Evolutionary conservation across 2,113 vertebrate genomes (phyloP), one percentile per base, ranked within the genome.

Genomic region (Uria aalge): DNA sequence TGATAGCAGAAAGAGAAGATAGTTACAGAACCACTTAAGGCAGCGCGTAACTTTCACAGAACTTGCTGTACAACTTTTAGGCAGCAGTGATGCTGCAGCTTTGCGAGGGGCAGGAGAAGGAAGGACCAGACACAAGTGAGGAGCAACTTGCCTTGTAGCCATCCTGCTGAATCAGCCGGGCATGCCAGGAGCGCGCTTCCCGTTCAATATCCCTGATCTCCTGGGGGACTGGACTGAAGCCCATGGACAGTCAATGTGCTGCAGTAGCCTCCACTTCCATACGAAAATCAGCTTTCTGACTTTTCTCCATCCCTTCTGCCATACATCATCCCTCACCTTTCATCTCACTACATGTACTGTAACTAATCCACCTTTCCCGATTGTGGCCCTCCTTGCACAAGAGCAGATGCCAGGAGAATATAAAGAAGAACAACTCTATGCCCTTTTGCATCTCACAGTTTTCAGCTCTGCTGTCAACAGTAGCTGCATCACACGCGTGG

Each of bases 231-330:
- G 15, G 9, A 36, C 40, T 69, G 30, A 64, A 82, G 45, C 26
- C 9, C 0, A 0, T 3, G 29, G 19, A 27, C 48, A 88, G 59
- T 36, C 9, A 26, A 22, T 0, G 0, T 17, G 9, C 48, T 52
- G 19, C 48, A 15, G 23, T 0, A 67, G 52, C 15, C 63, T 73
- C 6, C 4, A 9, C 14, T 47, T 74, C 24, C 43, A 56, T 2
- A 11, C 38, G 27, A 12, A 15, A 29, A 48, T 10, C 67, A 47
- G 41, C 36, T 40, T 73, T 41, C 47, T 75, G 64, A 77, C 40
- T 6, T 63, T 86, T 26, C 32, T 43, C 26, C 55, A 74, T 32
- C 30, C 38, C 47, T 62, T 82, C 75, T 50, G 30, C 27, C 52
- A 40, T 38, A 16, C 32, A n/a, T 7, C 52, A 89, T 76, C 34